phyloP scores from a whole-genome alignment of 2,113 vertebrate genomes.

The Falcunculus frontatus region DNA sequence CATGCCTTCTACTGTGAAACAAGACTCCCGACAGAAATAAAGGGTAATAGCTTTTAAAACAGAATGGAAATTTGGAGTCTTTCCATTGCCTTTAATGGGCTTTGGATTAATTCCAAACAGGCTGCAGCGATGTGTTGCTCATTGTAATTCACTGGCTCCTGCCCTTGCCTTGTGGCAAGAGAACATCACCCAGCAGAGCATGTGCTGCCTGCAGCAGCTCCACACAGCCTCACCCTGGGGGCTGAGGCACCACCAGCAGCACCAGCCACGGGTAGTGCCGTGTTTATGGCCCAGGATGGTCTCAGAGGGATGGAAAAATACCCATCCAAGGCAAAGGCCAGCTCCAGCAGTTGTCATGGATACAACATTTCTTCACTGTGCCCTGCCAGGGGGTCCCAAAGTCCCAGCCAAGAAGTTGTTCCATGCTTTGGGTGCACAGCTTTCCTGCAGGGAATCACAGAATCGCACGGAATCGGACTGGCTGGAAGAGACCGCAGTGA shows the following conservation, averaged over 20 bases:
- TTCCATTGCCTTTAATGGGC: constrained; percentile 9
- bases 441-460: background rate
- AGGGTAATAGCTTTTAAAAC: background rate
- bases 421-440: background rate
- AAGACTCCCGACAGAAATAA: background rate
- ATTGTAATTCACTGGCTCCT: background rate
- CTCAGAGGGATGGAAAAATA: background rate
- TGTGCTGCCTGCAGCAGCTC: background rate
- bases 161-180: background rate
- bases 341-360: background rate
- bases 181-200: background rate
- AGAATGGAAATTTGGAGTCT: background rate
- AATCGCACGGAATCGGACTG: background rate
- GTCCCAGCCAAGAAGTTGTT: background rate
- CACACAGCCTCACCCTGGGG: background rate
- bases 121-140: background rate
- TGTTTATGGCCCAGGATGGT: background rate
- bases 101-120: background rate
- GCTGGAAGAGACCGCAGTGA: background rate
- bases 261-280: fast-evolving
- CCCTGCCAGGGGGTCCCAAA: background rate
- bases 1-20: background rate
- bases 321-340: background rate
- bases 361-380: background rate
- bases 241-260: background rate